Conservation (phyloP, 37 sponge, comb jelly and placozoan genomes). For the Beroe forskalii region DNA sequence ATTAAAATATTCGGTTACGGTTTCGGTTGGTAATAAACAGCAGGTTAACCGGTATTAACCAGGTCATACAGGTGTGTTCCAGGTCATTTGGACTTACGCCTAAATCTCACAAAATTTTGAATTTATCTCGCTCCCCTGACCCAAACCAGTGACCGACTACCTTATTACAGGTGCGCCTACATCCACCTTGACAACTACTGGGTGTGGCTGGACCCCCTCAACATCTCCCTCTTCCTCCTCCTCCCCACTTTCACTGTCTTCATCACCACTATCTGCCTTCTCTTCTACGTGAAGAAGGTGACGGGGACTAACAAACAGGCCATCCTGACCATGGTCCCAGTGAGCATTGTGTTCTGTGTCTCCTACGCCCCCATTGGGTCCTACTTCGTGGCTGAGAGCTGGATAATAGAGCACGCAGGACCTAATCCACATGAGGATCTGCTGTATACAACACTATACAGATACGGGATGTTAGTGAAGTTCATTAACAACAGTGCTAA, state of each 20-base stretch:
- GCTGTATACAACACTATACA: neutral
- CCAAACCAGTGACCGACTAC: no score
- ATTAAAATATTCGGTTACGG: no score
- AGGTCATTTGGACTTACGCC: no score
- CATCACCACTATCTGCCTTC: slow-evolving; percentile 28
- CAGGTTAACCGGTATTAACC: no score
- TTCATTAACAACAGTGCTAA: slow-evolving; percentile 58
- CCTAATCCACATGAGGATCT: neutral
- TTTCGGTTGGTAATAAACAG: no score
- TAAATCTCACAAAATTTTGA: no score
- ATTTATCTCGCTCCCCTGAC: no score
- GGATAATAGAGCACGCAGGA: neutral
- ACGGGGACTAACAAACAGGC: slow-evolving; percentile 51
- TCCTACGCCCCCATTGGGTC: slow-evolving; percentile 46
- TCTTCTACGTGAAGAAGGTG: slow-evolving; percentile 47
- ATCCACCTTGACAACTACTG: neutral
- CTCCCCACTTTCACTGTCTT: slow-evolving; percentile 21
- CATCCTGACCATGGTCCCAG: slow-evolving; percentile 39
- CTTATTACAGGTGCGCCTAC: no score
- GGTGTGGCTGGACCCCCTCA: slow-evolving; percentile 27
- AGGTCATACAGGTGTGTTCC: no score
- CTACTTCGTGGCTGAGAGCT: slow-evolving; percentile 44
- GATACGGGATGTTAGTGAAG: slow-evolving; percentile 59
- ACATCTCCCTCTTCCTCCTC: slow-evolving; percentile 55
- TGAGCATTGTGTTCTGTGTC: slow-evolving; percentile 10